Conservation (phyloP, 2,888 invertebrate species). For the Drosophila putrida region DNA sequence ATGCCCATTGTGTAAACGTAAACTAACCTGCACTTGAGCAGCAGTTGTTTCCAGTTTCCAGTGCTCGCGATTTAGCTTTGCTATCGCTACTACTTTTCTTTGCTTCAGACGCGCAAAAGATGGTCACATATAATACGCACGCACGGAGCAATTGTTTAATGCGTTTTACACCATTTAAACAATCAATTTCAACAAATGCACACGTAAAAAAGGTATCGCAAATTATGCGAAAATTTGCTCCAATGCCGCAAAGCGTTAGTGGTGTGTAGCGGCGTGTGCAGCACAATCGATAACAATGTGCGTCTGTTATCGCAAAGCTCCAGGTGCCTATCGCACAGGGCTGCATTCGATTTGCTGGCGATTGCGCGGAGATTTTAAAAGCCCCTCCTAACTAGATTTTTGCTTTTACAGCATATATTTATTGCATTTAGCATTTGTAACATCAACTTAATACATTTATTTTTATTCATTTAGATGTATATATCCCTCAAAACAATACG, state of each 20-base stretch:
- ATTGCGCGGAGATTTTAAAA: conserved; percentile 4
- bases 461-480: conserved; percentile 61
- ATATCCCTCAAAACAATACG: conserved; percentile 76
- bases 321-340: conserved; percentile 10
- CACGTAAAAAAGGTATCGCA: conserved; percentile 53
- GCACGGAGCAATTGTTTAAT: conserved; percentile 42
- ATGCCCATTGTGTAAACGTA: conserved; percentile 41
- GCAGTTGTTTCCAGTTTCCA: conserved; percentile 32
- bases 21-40: conserved; percentile 69
- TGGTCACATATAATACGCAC: conserved; percentile 43
- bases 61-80: conserved; percentile 25
- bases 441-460: conserved; percentile 78
- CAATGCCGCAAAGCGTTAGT: conserved; percentile 66
- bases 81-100: conserved; percentile 14
- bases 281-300: conserved; percentile 60
- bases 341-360: conserved; percentile 18
- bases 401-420: conserved; percentile 50
- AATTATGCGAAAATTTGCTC: conserved; percentile 64
- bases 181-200: conserved; percentile 44
- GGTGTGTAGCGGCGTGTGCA: conserved; percentile 67
- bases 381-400: not conserved
- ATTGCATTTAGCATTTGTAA: conserved; percentile 70
- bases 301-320: conserved; percentile 46
- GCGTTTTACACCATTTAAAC: conserved; percentile 59
- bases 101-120: conserved; percentile 4